phyloP scores from a whole-genome alignment of 2,888 invertebrate genomes.

The Caenorhabditis panamensis region DNA sequence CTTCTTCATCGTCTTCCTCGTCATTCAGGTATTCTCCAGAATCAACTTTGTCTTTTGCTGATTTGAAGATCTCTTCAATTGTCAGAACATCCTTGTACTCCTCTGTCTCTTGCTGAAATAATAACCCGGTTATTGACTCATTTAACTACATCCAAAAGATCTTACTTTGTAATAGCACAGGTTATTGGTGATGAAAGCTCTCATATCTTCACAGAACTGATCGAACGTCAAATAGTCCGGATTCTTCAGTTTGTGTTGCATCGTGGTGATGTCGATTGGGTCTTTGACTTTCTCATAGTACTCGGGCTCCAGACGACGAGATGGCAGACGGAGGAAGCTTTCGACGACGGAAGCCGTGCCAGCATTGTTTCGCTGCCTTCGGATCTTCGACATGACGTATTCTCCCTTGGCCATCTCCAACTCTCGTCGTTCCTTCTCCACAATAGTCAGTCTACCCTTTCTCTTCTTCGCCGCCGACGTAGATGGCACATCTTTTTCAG shows the following conservation, averaged over 20 bases:
- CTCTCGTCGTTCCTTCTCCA: conserved; percentile 55
- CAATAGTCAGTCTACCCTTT: conserved; percentile 59
- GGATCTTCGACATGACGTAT: conserved; percentile 42
- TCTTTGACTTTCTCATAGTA: conserved; percentile 88
- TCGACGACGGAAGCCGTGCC: conserved; percentile 26
- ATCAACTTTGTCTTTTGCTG: conserved; percentile 54
- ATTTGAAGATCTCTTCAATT: conserved; percentile 87
- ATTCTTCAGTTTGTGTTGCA: conserved; percentile 96
- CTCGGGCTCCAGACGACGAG: conserved; percentile 81
- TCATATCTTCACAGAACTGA: conserved; percentile 91
- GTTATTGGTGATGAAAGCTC: conserved; percentile 93
- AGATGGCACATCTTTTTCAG: conserved; percentile 41
- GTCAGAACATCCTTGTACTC: conserved; percentile 93
- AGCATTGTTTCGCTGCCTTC: conserved; percentile 14
- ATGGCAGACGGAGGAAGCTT: conserved; percentile 48
- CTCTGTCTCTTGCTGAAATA: conserved; percentile 86
- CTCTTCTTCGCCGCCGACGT: conserved; percentile 57
- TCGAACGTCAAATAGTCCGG: conserved; percentile 96
- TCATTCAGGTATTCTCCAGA: conserved; percentile 53
- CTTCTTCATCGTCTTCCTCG: conserved; percentile 39
- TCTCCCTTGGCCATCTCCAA: conserved; percentile 41
- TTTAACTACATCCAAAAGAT: no score
- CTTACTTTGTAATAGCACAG: conserved; percentile 91
- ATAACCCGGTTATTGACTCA: no score
- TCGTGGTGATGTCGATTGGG: conserved; percentile 94